These are phyloP conservation scores for Dipus sagitta DNA, from an alignment of 2,797 vertebrate genomes.

Conservation along the genomic window DNA sequence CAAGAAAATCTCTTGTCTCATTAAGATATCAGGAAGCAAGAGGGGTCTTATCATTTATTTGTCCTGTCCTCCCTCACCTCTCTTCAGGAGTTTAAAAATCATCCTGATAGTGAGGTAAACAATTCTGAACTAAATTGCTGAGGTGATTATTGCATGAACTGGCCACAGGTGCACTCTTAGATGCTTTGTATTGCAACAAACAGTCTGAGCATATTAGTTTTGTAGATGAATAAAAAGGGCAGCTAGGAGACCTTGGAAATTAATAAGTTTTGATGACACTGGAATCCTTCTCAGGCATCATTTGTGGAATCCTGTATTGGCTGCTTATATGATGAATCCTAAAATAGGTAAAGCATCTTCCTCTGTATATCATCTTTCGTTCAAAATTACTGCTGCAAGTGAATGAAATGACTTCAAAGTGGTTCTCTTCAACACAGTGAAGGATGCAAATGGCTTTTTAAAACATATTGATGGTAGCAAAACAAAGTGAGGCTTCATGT, in stretches of 20 bases:
- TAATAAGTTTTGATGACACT: slow-evolving; percentile 62
- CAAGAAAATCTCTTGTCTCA: background rate
- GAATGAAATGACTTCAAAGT: slow-evolving; percentile 55
- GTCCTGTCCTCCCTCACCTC: background rate
- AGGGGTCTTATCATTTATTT: background rate
- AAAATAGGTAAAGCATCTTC: slow-evolving; percentile 67
- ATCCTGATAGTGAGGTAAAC: background rate
- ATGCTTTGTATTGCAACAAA: background rate
- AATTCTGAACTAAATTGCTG: background rate
- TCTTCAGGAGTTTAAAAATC: background rate
- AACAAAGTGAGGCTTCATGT: slow-evolving; percentile 44
- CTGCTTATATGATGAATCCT: slow-evolving; percentile 56
- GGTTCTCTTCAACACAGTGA: slow-evolving; percentile 34
- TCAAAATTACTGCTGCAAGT: slow-evolving; percentile 55
- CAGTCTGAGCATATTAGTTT: slow-evolving; percentile 34
- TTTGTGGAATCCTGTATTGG: slow-evolving; percentile 65
- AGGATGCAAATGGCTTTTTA: slow-evolving; percentile 31
- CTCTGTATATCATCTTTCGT: background rate
- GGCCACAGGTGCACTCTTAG: background rate
- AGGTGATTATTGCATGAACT: slow-evolving; percentile 3
- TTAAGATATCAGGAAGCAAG: background rate
- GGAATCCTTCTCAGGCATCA: slow-evolving; percentile 64
- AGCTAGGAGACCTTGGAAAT: slow-evolving; percentile 59
- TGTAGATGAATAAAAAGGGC: slow-evolving; percentile 7
- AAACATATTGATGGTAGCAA: slow-evolving; percentile 27